Evolutionary conservation across 2,797 vertebrate species (phyloP), one percentile per base, ranked within the genome.

Genomic region (Diplodus puntazzo): DNA sequence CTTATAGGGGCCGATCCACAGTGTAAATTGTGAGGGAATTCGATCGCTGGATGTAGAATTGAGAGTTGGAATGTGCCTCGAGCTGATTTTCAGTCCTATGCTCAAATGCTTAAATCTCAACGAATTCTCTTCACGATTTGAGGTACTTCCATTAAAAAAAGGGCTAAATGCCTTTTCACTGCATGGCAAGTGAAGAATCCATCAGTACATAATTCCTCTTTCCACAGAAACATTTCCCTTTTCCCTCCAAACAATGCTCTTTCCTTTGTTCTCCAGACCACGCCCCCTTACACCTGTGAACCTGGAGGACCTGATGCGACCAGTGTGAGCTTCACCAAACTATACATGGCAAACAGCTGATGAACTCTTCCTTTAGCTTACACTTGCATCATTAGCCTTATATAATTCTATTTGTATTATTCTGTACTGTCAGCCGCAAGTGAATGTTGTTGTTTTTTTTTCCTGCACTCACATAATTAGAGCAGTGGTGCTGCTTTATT

Each of bases 401-500:
- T 10, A 39, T 4, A 43, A 58, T 48, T 61, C 18, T 13, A 59
- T 66, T 50, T 52, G 21, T 46, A 17, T 27, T 3, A 5, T 39
- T 34, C 30, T 34, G 30, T 34, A 34, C 30, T 34, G 30, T 34
- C 30, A 34, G 30, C 30, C 5, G 4, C 30, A 34, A 34, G 6
- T 34, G 30, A 34, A 17, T 72, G 23, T 76, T 65, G 14, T 73
- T 70, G 23, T 77, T 39, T 39, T 39, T 9, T 39, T 39, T 39
- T 39, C 61, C 49, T 60, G 48, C 16, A 45, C 9, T 23, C 21
- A 11, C 18, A 55, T 13, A 75, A 7, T 80, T 68, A 16, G n/a
- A 3, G 18, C 13, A 4, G 11, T 4, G 7, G 17, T 23, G 43
- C 4, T 17, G 46, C 16, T 71, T 69, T 42, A 80, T 61, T 69